Conservation (phyloP, 2,888 invertebrate species). For the Crocallis elinguaria region DNA sequence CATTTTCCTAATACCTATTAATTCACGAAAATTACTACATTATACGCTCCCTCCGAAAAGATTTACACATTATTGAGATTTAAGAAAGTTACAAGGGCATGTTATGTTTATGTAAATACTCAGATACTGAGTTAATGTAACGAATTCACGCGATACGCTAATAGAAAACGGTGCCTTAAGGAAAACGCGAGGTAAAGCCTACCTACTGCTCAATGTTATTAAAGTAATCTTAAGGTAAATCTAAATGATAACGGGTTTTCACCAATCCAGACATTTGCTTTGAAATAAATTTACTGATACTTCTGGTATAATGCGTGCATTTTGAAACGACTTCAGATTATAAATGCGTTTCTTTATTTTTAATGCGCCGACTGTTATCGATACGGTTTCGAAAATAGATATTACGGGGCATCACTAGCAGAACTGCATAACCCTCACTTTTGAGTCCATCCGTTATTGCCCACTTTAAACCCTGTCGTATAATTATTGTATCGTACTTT, state of each 20-base stretch:
- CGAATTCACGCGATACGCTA: constrained; percentile 48
- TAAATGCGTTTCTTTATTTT: no score
- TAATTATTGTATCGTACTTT: no score
- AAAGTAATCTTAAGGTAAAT: constrained; percentile 23
- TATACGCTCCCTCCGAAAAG: constrained; percentile 36
- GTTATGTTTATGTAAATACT: constrained; percentile 57
- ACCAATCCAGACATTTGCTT: constrained; percentile 5
- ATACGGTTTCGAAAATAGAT: no score
- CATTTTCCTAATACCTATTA: constrained; percentile 34
- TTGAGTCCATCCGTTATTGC: no score
- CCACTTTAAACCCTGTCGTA: no score
- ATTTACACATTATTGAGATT: constrained; percentile 51
- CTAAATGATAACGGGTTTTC: constrained; percentile 23
- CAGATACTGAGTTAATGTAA: constrained; percentile 48
- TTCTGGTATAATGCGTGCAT: neutral
- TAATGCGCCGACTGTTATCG: no score
- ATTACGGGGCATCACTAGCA: no score
- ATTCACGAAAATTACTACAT: constrained; percentile 33
- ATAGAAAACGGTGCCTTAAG: constrained; percentile 23
- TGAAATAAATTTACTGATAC: neutral
- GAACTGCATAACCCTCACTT: no score
- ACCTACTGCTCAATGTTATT: constrained; percentile 18
- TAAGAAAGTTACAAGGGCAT: constrained; percentile 43
- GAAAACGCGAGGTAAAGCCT: constrained; percentile 16
- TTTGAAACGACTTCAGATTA: neutral